Evolutionary conservation across 2,113 vertebrate genomes (phyloP), one percentile per base, ranked within the genome.

Genomic region (Mesitornis unicolor): DNA sequence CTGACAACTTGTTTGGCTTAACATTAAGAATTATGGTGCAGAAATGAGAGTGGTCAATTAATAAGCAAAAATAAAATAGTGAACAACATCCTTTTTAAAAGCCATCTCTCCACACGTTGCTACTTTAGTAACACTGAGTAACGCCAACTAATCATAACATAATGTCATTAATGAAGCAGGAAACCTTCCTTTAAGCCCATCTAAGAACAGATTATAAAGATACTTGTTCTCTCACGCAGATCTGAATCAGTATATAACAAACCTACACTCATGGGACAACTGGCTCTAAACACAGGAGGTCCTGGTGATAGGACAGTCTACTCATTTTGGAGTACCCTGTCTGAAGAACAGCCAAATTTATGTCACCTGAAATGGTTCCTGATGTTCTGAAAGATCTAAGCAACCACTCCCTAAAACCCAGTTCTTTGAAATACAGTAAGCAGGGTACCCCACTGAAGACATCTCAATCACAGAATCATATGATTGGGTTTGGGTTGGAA

Each of bases 161-260:
- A 50, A 63, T 29, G 76, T 88, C 89, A 84, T 95, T 91, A 97
- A 91, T 7, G 57, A 92, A 82, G 76, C 57, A 65, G 69, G 65
- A 91, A 77, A 63, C 70, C 74, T 57, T 61, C 75, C 68, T 90
- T 85, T 96, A 95, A 97, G 97, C 94, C 84, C 61, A 65, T 26
- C 77, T 92, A 69, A 92, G 33, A 90, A 45, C 28, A 91, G 95
- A 95, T 95, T 87, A 91, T 57, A 84, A 73, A 90, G 68, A 45
- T 12, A 48, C 40, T 59, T 78, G n/a, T 56, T 87, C 69, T 88
- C 35, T 89, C 51, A 64, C 0, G 2, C 5, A 59, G 26, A 42
- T 42, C 11, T 45, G 48, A 47, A 78, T 43, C 4, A 67, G 43
- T 25, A 11, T 7, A 11, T 10, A 67, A 89, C 19, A 91, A 65